Evolutionary conservation across 1,140 invertebrate genomes (phyloP), one percentile per base, ranked within the genome.

Genomic region (Procambarus clarkii): DNA sequence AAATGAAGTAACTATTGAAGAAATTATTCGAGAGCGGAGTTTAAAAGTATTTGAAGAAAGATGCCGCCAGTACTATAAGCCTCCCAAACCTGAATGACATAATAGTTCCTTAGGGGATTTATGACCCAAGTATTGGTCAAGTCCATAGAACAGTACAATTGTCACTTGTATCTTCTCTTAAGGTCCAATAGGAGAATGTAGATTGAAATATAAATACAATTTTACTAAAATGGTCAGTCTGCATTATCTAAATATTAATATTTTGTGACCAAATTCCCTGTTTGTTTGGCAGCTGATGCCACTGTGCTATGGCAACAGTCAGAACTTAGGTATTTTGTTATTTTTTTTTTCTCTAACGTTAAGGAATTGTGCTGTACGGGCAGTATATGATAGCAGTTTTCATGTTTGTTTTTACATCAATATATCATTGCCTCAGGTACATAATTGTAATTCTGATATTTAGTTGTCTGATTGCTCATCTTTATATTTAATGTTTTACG

Each of bases 1-100:
- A 44, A 91, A 81, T 71, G 90, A 91, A 54, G 2, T 50, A 4
- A 71, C 82, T 45, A 81, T 91, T 71, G 90, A 91, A 54, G 90
- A 91, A 81, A 91, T 91, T 34, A 77, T 91, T n/a, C 15, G 83
- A 86, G 74, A 85, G 44, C 76, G 90, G n/a, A 91, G 90, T 58
- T 44, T 86, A 3, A 86, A 81, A 64, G 90, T 91, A 18, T 91
- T 91, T 21, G 60, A 85, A 21, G 90, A 91, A 54, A 34, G 84
- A 13, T 91, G 90, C 77, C 83, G 78, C 3, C 83, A 80, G 24
- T 91, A 86, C 69, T 91, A 86, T 48, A 91, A 86, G 60, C 84
- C 90, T 18, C 58, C 46, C 21, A 88, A 88, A 64, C 4, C 76
- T 21, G 58, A 79, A 79, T 88, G 86, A 88, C 77, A 24, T 18